Evolutionary conservation across 2,888 invertebrate species (phyloP).

Genomic region (Incurvaria masculella): DNA sequence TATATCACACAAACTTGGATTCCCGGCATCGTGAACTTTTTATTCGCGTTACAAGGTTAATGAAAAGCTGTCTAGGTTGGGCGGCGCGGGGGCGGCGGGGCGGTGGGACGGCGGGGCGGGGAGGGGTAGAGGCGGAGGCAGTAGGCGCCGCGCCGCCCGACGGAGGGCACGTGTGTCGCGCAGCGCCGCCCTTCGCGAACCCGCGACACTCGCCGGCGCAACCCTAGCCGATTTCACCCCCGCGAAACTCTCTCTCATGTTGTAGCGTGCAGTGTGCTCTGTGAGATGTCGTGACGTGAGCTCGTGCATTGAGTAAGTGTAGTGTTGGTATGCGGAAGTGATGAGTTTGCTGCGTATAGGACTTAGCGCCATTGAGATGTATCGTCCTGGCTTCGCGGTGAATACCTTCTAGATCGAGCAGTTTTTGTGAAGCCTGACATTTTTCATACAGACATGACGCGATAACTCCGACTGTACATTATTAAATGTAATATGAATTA

Average conservation of each 20-base stretch:
- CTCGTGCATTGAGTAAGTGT: not conserved
- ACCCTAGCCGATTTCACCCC: not conserved
- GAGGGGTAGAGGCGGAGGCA: conserved; percentile 35
- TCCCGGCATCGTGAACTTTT: conserved; percentile 24
- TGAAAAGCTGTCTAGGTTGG: conserved; percentile 50
- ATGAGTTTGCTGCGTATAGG: not conserved
- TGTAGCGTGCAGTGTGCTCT: not conserved
- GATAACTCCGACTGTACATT: too few relatives aligned
- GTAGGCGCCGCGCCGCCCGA: conserved; percentile 34
- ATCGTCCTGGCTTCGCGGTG: too few relatives aligned
- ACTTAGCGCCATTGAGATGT: not conserved
- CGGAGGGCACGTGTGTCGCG: conserved; percentile 30
- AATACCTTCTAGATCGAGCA: too few relatives aligned
- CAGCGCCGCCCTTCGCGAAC: conserved; percentile 20
- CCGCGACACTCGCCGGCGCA: conserved; percentile 8
- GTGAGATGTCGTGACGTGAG: not conserved
- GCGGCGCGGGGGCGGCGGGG: conserved; percentile 38
- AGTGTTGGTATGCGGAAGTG: not conserved
- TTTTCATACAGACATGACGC: too few relatives aligned
- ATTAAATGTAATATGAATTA: too few relatives aligned
- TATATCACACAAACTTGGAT: not conserved
- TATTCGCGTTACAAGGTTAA: conserved; percentile 53
- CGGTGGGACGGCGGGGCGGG: conserved; percentile 31
- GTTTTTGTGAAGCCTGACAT: too few relatives aligned
- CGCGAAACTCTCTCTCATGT: not conserved